These are phyloP conservation scores for Ophion ventricosus DNA, from an alignment of 2,888 invertebrate species.

Conservation along the genomic window DNA sequence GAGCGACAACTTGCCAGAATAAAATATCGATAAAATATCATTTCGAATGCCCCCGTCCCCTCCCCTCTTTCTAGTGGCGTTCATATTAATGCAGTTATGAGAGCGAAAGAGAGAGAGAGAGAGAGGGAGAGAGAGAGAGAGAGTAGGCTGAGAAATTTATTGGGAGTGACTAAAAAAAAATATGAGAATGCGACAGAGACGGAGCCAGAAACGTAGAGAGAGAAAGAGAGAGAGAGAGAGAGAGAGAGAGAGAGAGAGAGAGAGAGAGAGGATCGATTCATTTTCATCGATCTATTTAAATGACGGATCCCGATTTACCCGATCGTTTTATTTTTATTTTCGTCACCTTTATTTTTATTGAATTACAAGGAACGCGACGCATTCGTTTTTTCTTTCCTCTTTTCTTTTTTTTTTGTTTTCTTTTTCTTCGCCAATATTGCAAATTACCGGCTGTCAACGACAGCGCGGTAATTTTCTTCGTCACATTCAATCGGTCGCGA, in stretches of 20 bases:
- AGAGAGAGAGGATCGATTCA: not conserved
- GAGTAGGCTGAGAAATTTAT: not conserved
- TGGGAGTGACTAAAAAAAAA: constrained; percentile 1
- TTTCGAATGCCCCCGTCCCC: constrained; percentile 19
- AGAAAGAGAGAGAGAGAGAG: not conserved
- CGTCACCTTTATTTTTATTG: not conserved
- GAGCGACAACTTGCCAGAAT: constrained; percentile 45
- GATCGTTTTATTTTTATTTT: constrained; percentile 1
- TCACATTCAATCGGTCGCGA: too few relatives aligned
- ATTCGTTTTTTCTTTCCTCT: not conserved
- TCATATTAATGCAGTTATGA: constrained; percentile 47
- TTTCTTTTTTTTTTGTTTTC: not conserved
- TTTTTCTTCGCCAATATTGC: too few relatives aligned
- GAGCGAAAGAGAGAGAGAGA: not conserved
- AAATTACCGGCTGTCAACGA: too few relatives aligned
- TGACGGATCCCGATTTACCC: not conserved
- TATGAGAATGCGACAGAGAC: not conserved
- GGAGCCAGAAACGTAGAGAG: not conserved
- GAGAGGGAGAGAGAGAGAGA: not conserved
- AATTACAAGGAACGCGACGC: too few relatives aligned
- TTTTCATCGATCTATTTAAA: constrained; percentile 4
- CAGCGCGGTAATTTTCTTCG: too few relatives aligned
- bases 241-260: not conserved
- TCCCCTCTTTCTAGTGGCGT: not conserved
- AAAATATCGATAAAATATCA: constrained; percentile 58